Percentiles rank a stretch among this genome's conserved stretches.
Conservation (phyloP, 1,140 invertebrate genomes). For the Hydropsyche tenuis region DNA sequence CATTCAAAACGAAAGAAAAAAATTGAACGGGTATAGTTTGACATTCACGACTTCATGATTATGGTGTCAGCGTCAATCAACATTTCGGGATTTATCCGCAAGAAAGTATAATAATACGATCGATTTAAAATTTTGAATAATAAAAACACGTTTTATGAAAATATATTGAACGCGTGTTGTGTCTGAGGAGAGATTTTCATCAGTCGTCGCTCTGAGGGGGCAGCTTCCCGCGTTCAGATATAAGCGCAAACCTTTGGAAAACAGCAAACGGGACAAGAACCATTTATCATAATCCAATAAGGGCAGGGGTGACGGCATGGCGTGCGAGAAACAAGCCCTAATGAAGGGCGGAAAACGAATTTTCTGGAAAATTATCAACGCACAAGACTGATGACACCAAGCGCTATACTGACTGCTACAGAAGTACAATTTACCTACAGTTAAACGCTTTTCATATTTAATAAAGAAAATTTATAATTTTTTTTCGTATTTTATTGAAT, state of each 20-base stretch:
- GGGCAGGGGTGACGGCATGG: constrained; percentile 31
- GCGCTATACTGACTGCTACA: constrained; percentile 7
- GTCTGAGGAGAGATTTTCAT: constrained; percentile 16
- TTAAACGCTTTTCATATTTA: too few relatives aligned
- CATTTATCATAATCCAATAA: constrained; percentile 43
- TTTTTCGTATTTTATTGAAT: too few relatives aligned
- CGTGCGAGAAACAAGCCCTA: constrained; percentile 35
- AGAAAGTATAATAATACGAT: too few relatives aligned
- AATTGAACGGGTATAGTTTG: not conserved
- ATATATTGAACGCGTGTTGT: not conserved
- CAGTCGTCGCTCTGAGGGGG: too few relatives aligned
- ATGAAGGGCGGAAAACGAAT: constrained; percentile 41
- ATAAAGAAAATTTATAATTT: too few relatives aligned
- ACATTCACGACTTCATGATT: constrained; percentile 35
- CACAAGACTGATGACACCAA: constrained; percentile 37
- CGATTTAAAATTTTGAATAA: too few relatives aligned
- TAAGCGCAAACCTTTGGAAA: constrained; percentile 14
- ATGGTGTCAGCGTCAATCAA: not conserved
- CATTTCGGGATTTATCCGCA: too few relatives aligned
- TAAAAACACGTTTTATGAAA: not conserved
- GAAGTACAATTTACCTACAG: not conserved
- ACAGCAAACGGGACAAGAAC: constrained; percentile 31
- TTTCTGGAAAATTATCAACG: constrained; percentile 39
- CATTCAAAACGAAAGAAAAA: constrained; percentile 18
- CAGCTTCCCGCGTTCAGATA: not conserved